These are phyloP conservation scores for Genyomyrus donnyi DNA, from an alignment of 2,113 vertebrate genomes.

Conservation along the genomic window DNA sequence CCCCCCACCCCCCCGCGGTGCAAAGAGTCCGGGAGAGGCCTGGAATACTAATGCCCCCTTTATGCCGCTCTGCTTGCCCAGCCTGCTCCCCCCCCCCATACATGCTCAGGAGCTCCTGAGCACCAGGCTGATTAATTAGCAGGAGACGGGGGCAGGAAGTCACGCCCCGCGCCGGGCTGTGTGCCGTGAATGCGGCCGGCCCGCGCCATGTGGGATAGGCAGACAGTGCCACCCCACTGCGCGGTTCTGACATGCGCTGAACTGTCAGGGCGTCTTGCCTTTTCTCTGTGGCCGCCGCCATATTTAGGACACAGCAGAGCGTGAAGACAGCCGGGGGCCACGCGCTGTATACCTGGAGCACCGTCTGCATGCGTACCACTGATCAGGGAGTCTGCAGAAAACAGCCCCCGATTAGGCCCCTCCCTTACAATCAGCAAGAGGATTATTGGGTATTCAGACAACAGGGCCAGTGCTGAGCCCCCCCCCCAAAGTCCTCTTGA, in stretches of 20 bases:
- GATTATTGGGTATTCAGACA: background rate
- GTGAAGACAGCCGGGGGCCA: background rate
- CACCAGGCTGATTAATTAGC: conserved; percentile 20
- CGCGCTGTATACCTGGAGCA: background rate
- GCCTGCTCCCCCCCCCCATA: background rate
- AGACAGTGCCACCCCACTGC: background rate
- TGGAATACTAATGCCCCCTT: conserved; percentile 16
- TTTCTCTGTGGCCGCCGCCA: background rate
- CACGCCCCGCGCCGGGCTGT: background rate
- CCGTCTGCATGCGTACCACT: background rate
- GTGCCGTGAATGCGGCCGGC: background rate
- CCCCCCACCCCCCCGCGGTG: background rate
- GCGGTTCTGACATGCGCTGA: background rate
- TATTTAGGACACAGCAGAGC: background rate
- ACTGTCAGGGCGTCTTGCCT: background rate
- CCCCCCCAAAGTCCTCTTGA: no score
- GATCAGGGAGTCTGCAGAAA: background rate
- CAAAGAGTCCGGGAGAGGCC: conserved; percentile 2
- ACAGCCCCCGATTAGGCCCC: background rate
- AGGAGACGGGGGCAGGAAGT: conserved; percentile 15
- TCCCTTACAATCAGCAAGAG: background rate
- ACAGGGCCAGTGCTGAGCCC: background rate
- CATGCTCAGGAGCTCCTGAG: background rate
- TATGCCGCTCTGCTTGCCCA: background rate
- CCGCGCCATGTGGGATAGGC: background rate